These are phyloP conservation scores for Catagonus wagneri DNA, from an alignment of 2,113 vertebrate genomes.

Conservation along the genomic window DNA sequence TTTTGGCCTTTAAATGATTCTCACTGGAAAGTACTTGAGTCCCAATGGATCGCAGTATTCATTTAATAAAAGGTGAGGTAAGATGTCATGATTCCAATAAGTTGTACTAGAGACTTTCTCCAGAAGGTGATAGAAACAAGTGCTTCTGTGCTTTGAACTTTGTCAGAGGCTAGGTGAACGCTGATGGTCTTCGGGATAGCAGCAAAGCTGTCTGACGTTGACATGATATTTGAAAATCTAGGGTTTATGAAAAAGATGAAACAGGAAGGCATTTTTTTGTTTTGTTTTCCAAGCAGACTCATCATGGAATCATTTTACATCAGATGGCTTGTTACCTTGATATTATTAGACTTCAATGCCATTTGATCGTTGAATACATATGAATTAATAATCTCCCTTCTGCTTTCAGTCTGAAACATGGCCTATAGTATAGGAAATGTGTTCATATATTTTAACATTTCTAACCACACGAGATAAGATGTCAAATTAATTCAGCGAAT, in stretches of 20 bases:
- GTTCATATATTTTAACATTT: not conserved
- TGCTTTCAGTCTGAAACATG: not conserved
- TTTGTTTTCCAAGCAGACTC: not conserved
- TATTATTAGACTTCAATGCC: not conserved
- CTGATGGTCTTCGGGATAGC: not conserved
- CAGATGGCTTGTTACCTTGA: not conserved
- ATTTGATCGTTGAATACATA: not conserved
- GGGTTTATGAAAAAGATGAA: not conserved
- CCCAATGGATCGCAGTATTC: not conserved
- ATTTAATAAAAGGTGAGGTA: not conserved
- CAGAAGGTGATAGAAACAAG: not conserved
- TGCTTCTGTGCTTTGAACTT: not conserved
- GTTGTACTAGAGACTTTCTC: not conserved
- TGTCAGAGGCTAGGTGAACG: not conserved
- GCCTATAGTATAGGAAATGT: not conserved
- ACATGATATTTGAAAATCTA: not conserved
- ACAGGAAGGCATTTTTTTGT: not conserved
- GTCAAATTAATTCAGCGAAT: not conserved
- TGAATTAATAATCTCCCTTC: not conserved
- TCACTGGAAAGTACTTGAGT: not conserved
- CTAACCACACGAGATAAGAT: not conserved
- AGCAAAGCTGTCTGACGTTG: not conserved
- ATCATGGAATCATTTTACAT: not conserved
- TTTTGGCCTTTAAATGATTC: not conserved
- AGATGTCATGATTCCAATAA: not conserved